A percentile compares a stretch with the other conserved stretches of the same genome.
Conservation (phyloP, 2,113 vertebrate genomes). For the Stegostoma tigrinum region DNA sequence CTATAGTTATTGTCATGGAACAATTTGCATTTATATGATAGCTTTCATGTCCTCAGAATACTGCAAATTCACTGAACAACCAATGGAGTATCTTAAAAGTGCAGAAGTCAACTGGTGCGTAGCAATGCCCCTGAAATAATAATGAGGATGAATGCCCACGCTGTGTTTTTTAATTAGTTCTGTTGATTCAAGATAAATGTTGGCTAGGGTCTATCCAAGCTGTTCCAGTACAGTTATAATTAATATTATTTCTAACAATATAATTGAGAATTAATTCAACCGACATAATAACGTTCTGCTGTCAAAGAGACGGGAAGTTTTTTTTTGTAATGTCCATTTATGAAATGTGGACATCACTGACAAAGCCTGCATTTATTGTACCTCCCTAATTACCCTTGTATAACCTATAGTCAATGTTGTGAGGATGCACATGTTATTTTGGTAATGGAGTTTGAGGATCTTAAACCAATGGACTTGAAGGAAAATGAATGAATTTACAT, state of each 20-base stretch:
- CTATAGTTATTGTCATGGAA: background rate
- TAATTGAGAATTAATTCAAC: background rate
- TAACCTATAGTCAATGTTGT: background rate
- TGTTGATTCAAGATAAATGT: constrained; percentile 5
- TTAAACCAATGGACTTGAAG: no score
- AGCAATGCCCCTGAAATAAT: background rate
- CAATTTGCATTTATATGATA: constrained; percentile 3
- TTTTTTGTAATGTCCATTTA: background rate
- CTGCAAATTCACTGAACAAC: background rate
- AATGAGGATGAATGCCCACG: background rate
- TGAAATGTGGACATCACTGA: background rate
- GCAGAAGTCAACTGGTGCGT: background rate
- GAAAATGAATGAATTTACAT: no score
- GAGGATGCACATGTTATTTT: background rate
- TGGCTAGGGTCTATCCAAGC: background rate
- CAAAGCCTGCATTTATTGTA: background rate
- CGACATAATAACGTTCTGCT: background rate
- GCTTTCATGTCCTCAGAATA: constrained; percentile 11
- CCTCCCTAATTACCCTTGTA: background rate
- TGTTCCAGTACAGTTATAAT: background rate
- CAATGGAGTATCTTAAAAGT: background rate
- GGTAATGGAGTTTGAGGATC: no score
- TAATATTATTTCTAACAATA: no score
- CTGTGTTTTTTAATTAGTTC: background rate
- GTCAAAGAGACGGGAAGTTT: background rate